A percentile compares a stretch with the other conserved stretches of the same genome.
Evolutionary conservation across 1,140 invertebrate species (phyloP).

Genomic region (Diploscapter pachys): DNA sequence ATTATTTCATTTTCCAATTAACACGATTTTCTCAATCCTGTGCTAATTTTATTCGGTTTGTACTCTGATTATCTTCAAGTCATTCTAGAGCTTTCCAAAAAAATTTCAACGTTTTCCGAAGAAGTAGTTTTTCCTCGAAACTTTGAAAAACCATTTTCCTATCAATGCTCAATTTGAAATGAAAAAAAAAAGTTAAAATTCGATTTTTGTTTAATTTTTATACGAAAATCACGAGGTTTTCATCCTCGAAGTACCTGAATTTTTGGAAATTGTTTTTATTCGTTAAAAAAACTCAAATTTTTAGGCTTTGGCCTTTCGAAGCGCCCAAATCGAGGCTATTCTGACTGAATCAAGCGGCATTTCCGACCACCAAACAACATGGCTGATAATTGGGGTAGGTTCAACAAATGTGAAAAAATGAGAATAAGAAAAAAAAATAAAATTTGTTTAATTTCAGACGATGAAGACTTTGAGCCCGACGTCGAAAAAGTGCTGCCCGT

Average conservation of each 20-base stretch:
- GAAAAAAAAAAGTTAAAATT: not conserved
- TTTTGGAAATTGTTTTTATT: too few relatives aligned
- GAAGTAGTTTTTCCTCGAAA: too few relatives aligned
- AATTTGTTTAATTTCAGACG: conserved; percentile 13
- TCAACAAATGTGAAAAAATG: too few relatives aligned
- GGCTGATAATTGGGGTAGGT: conserved; percentile 9
- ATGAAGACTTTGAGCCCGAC: conserved; percentile 37
- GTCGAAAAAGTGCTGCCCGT: conserved; percentile 13
- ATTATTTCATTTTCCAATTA: not conserved
- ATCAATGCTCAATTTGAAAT: not conserved
- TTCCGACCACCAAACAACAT: not conserved
- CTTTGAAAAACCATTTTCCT: not conserved
- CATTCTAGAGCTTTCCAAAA: too few relatives aligned
- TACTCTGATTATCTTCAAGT: not conserved
- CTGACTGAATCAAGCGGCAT: too few relatives aligned
- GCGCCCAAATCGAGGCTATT: too few relatives aligned
- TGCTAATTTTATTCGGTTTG: conserved; percentile 2
- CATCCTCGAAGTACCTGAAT: too few relatives aligned
- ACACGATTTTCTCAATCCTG: not conserved
- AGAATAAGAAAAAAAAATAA: not conserved
- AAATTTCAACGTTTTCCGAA: too few relatives aligned
- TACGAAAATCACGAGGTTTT: too few relatives aligned
- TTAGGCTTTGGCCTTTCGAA: too few relatives aligned
- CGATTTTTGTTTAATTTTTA: too few relatives aligned
- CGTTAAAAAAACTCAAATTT: too few relatives aligned